Evolutionary conservation across 2,797 vertebrate genomes (phyloP), one percentile per base, ranked within the genome.

Genomic region (Kryptopterus vitreolus): DNA sequence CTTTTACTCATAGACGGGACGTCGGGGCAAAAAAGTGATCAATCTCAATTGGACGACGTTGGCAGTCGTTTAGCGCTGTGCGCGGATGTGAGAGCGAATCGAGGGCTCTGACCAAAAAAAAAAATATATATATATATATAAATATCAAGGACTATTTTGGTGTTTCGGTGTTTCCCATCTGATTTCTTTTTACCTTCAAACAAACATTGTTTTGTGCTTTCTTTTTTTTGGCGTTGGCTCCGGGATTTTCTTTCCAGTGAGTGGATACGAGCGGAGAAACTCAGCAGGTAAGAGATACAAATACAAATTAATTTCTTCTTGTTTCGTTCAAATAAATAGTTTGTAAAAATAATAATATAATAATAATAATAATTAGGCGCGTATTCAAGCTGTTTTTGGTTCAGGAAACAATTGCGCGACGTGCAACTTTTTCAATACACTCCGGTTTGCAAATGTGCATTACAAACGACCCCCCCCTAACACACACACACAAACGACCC

Each of bases 11-110:
- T 95, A 95, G 94, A 92, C 88, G 89, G 92, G 83, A 50, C 90
- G 91, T 92, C 94, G 93, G 92, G 86, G 88, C 85, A 92, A 92
- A 91, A 92, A 92, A 91, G 92, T 92, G 94, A 91, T 95, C 95
- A 95, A 95, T 94, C 95, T 94, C 87, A 91, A 91, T 92, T 95
- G 90, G 94, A 90, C 93, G 92, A 87, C 94, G 89, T 89, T 92
- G 89, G 90, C 91, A 86, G 91, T 92, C 92, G 86, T 87, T 87
- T 83, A 79, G 78, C 80, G 83, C 86, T 38, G 81, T 85, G 87
- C 89, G 88, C 70, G 90, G 89, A 74, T 26, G 71, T 74, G 53
- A 57, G 33, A 58, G 71, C 52, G 58, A 13, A 58, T 20, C 18
- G 53, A 43, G 22, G 11, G 13, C 53, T 65, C 6, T 43, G 38